Evolutionary conservation across 2,113 vertebrate species (phyloP), one percentile per base, ranked within the genome.

Genomic region (Orycteropus afer): DNA sequence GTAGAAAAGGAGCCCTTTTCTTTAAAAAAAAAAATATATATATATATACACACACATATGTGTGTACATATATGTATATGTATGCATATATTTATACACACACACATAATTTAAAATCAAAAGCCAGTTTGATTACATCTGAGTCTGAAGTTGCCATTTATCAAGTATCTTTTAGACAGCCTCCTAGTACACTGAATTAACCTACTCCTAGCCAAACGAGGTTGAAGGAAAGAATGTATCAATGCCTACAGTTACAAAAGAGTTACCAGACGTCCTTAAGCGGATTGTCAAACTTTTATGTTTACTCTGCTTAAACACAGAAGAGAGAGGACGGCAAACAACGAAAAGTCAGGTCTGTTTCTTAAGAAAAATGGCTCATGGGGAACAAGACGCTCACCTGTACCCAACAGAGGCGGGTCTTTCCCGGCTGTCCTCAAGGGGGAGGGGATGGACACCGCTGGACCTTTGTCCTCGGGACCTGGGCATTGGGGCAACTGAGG

Each of bases 261-360:
- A 85, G 90, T 49, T 88, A 23, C 29, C 61, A 79, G 92, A 57
- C 74, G 47, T 81, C 37, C 78, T 71, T 65, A 91, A 79, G 40
- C 2, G 47, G 81, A 67, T 51, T 71, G 91, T 95, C 93, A 95
- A 97, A 97, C 93, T 97, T 97, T 90, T 80, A 18, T 59, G 89
- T 91, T 92, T 55, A 69, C 84, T 90, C 67, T 63, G 63, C 69
- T 49, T 12, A 89, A 34, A 79, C 29, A 12, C 34, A 3, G 37
- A 34, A 55, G 80, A 55, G 63, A 67, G 73, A 77, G 42, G 81
- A n/a, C 2, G 79, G n/a, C 67, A 22, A 47, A 11, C 34, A 8
- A 18, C 12, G n/a, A 14, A 61, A 73, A 65, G 69, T 86, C 86
- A 25, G 79, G 37, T 73, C 47, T 14, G 69, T 82, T 14, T 51